These are phyloP conservation scores for Chelonia mydas DNA, from an alignment of 2,797 vertebrate genomes.

Conservation along the genomic window DNA sequence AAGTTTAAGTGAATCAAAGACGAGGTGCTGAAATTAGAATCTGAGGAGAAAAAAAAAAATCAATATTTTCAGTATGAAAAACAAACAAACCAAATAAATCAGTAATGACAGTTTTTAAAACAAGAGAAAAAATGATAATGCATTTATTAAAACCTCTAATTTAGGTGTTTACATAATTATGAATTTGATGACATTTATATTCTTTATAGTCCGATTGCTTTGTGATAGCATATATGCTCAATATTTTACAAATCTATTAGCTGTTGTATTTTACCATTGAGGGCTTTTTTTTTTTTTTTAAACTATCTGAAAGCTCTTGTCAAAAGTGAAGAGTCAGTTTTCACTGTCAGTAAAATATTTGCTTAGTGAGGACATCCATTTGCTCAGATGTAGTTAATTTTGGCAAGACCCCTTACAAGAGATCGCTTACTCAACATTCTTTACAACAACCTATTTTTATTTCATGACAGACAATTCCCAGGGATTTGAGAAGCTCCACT, in stretches of 20 bases:
- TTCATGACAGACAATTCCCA: constrained; percentile 57
- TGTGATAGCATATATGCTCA: neutral
- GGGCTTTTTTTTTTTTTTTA: neutral
- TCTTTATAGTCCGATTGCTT: neutral
- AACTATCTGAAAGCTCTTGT: neutral
- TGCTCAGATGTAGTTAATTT: constrained; percentile 11
- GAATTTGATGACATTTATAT: neutral
- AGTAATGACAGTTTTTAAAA: neutral
- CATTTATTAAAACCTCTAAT: neutral
- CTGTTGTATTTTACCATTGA: neutral
- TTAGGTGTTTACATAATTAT: constrained; percentile 2
- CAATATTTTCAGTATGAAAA: neutral
- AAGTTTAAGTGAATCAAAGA: neutral
- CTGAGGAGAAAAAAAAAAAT: neutral
- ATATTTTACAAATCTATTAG: neutral
- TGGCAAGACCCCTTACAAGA: constrained; percentile 14
- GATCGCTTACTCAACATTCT: neutral
- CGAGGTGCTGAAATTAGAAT: neutral
- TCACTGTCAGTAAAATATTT: constrained; percentile 16
- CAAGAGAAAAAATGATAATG: neutral
- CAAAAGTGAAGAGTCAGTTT: neutral
- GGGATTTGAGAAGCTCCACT: neutral
- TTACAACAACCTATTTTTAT: constrained; percentile 19
- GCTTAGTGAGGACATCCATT: constrained; percentile 18
- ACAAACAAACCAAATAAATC: neutral